phyloP scores from a whole-genome alignment of 1,140 invertebrate genomes.

The Drosophila virilis region DNA sequence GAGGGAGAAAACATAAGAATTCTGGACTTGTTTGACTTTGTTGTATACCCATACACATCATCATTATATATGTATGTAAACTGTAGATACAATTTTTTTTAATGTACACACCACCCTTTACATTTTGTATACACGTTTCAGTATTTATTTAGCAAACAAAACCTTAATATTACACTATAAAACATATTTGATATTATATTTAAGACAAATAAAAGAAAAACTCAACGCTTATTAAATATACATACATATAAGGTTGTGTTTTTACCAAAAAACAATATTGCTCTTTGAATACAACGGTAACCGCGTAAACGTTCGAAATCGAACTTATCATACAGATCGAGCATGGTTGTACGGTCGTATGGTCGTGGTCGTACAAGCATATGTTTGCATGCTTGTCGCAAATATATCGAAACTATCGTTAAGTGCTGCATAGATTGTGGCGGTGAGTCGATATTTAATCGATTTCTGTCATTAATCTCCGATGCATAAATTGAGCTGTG shows the following conservation, averaged over 20 bases:
- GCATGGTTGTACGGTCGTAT: constrained; percentile 10
- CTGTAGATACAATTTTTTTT: constrained; percentile 65
- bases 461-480: constrained; percentile 19
- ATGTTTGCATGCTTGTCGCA: background rate
- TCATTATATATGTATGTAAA: constrained; percentile 56
- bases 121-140: constrained; percentile 77
- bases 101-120: constrained; percentile 46
- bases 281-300: constrained; percentile 19
- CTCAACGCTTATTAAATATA: constrained; percentile 78
- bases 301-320: constrained; percentile 11
- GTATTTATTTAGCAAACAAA: constrained; percentile 75
- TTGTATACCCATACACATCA: constrained; percentile 61
- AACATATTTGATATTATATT: constrained; percentile 70
- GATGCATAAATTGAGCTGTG: constrained; percentile 34
- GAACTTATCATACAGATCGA: constrained; percentile 23
- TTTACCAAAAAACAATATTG: constrained; percentile 57
- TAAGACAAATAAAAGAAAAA: constrained; percentile 78
- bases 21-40: constrained; percentile 49
- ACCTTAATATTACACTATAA: constrained; percentile 47
- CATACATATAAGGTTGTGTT: constrained; percentile 66
- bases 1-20: constrained; percentile 41
- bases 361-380: background rate
- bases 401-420: constrained; percentile 10
- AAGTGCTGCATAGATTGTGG: constrained; percentile 8
- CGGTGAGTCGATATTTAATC: constrained; percentile 23